A percentile compares a stretch with the other conserved stretches of the same genome.
phyloP scores from a whole-genome alignment of 2,113 vertebrate genomes.

The Artemisiospiza belli region DNA sequence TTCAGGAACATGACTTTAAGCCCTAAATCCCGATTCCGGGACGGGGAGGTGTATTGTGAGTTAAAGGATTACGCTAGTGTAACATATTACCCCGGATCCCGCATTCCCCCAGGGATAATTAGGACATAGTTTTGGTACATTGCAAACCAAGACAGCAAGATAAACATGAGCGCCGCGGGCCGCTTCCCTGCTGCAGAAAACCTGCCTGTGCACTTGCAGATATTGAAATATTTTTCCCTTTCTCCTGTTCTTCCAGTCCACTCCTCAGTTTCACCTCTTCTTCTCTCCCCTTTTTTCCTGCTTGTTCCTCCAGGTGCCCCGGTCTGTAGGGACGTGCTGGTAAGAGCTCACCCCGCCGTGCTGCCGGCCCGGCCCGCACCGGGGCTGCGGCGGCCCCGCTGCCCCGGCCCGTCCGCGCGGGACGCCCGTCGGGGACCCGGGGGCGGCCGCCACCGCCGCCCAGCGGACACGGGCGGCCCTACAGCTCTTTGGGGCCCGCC shows the following conservation, averaged over 20 bases:
- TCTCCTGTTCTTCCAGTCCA: not conserved
- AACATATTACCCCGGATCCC: conserved; percentile 23
- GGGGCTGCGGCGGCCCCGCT: not conserved
- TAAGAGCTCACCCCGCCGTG: too few relatives aligned
- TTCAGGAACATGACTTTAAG: conserved; percentile 49
- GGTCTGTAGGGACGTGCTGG: not conserved
- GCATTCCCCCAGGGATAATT: conserved; percentile 47
- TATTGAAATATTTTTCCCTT: not conserved
- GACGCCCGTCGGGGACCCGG: conserved; percentile 12
- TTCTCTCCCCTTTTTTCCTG: not conserved
- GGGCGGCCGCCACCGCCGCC: conserved; percentile 69
- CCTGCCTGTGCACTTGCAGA: not conserved
- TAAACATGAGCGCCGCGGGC: not conserved
- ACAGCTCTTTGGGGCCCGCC: not conserved
- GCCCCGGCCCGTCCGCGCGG: not conserved
- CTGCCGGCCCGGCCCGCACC: not conserved
- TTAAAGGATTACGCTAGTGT: conserved; percentile 61
- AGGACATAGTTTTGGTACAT: conserved; percentile 37
- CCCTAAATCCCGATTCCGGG: conserved; percentile 41
- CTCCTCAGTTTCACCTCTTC: not conserved
- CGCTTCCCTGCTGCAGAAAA: not conserved
- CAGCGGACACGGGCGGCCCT: conserved; percentile 58
- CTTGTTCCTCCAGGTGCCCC: not conserved
- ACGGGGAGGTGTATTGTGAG: conserved; percentile 39
- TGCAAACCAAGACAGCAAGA: not conserved